phyloP scores from a whole-genome alignment of 1,140 invertebrate genomes.

The Drosophila subpulchrella region DNA sequence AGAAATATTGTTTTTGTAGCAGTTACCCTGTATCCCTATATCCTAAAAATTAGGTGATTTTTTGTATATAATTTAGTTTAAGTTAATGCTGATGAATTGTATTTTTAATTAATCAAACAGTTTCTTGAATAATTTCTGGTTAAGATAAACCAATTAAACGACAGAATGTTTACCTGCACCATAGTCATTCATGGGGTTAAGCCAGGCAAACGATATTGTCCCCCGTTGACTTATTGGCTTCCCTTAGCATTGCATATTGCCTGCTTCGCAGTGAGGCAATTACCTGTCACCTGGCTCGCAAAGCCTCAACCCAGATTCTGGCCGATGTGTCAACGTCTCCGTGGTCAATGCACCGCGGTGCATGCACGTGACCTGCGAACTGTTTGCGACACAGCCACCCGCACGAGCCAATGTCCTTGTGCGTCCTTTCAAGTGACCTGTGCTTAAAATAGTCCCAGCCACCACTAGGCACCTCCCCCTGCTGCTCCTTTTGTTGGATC shows the following conservation, averaged over 20 bases:
- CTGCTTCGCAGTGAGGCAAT: conserved; percentile 12
- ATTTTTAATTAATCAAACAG: not conserved
- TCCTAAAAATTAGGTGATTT: not conserved
- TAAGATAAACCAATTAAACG: not conserved
- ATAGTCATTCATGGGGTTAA: not conserved
- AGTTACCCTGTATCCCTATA: too few species aligned
- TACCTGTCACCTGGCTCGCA: conserved; percentile 35
- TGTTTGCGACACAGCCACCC: conserved; percentile 53
- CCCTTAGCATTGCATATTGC: conserved; percentile 13
- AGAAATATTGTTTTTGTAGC: conserved; percentile 1
- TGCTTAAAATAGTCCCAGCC: conserved; percentile 64
- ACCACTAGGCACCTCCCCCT: conserved; percentile 12
- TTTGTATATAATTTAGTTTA: not conserved
- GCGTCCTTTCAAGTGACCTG: conserved; percentile 75
- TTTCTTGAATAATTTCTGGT: too few species aligned
- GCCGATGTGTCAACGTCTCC: conserved; percentile 40
- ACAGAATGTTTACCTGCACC: not conserved
- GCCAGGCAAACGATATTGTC: not conserved
- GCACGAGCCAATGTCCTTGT: conserved; percentile 63
- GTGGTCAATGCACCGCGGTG: conserved; percentile 70
- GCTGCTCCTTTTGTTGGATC: conserved; percentile 16
- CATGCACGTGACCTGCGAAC: conserved; percentile 67
- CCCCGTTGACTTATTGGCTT: conserved; percentile 25
- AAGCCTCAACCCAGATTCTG: conserved; percentile 46
- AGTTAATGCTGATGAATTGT: not conserved